Evolutionary conservation across 2,888 invertebrate genomes (phyloP), one percentile per base, ranked within the genome.

Genomic region (Pegoplata infirma): DNA sequence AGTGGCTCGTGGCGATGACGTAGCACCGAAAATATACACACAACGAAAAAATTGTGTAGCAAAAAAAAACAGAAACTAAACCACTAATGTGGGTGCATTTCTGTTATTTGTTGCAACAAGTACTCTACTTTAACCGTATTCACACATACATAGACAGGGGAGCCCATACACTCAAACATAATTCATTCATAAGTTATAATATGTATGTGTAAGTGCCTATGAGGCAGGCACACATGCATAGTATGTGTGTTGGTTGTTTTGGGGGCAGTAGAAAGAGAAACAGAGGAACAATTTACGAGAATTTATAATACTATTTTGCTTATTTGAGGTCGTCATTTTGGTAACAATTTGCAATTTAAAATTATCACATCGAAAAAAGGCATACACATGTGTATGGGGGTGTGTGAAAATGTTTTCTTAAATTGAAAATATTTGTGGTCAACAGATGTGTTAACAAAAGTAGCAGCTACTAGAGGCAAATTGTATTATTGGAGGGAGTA

Each of bases 1-100:
- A 72, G 61, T 75, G 79, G 75, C 79, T 79, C 79, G 79, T 79
- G 79, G 79, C 79, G 75, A 72, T 75, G 79, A 79, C 71, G 75
- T 79, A 79, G 79, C 36, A 67, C 47, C 55, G 23, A 66, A 69
- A 58, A 71, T 19, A 10, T 28, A 46, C n/a, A n/a, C n/a, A n/a
- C n/a, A 51, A 14, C 51, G 14, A 58, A 25, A 58, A 32, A 66
- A 53, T 12, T 7, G 23, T 23, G 46, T 14, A 36, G 17, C 53
- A 25, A 51, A 17, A 25, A 51, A 17, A 32, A 51, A 46, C n/a
- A 59, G 32, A 68, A 17, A 53, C 10, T 12, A 61, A 66, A 74
- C 49, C 66, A 59, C 66, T 71, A 75, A 46, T 72, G 71, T 79
- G 79, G 79, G 79, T 75, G 79, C 79, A 79, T 32, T 74, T 67